Evolutionary conservation across 2,888 invertebrate genomes (phyloP), one percentile per base, ranked within the genome.

Genomic region (Rapana venosa): DNA sequence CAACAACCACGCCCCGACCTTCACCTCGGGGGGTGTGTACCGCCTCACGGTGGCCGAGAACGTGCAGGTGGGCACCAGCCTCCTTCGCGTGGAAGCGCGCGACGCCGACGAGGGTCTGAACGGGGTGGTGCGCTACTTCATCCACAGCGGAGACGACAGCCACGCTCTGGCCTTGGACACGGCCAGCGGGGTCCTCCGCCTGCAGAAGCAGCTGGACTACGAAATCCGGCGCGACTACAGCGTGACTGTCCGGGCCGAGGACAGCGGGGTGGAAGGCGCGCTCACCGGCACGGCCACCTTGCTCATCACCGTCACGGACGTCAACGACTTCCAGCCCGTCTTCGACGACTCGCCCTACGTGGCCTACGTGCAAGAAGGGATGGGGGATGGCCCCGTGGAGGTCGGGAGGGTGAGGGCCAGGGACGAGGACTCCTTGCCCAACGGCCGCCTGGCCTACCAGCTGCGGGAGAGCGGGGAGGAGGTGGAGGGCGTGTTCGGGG

Each of bases 401-500:
- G 96, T 97, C 93, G 90, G 93, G 13, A 94, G 98, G 93, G 98
- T 99, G 88, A 97, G 97, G 93, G 99, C 98, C 58, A 98, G 97
- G 96, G 99, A 99, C 96, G 98, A 98, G 90, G 98, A 99, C 96
- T 98, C 98, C 88, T 98, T 98, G 91, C 98, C 98, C 35, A 98
- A 98, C 96, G 98, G 98, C 96, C 97, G 98, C 97, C 98, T 99
- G 88, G 97, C 98, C 92, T 99, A 99, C 97, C 98, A 98, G 96
- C 97, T 99, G 94, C 98, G 98, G 96, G 98, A 98, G 96, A 98
- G 98, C 87, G 98, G 98, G 96, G 98, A 98, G 96, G 98, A 98
- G 88, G 98, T 98, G 96, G 97, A 98, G 83, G 92, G 93, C n/a
- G 97, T 98, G 92, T 99, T 99, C 96, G 97, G 98, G 94, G 98